Base-by-base conservation (phyloP, 2,888 invertebrate species). In the Cosmorhoe ocellata region DNA sequence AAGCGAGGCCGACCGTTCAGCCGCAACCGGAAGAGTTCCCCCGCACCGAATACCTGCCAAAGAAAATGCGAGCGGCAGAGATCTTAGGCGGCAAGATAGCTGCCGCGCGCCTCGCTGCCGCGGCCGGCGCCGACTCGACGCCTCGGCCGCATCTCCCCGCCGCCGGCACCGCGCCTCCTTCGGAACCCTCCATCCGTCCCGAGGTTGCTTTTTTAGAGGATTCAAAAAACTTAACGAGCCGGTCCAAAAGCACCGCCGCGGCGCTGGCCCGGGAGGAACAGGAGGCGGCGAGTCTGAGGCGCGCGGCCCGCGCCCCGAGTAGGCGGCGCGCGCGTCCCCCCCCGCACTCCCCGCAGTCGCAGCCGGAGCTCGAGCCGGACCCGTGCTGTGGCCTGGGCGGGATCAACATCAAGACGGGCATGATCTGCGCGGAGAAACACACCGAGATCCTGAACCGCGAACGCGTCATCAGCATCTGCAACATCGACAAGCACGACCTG, bases 401-500 rank as follows among this genome's bases (percentile, higher is more conserved):
- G 64, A 90, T 82, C 70, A 88, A 74, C 67, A 81, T 82, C 58
- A 76, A 74, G 58, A 84, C 84, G 32, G 88, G 82, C 50, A 76
- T 89, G 69, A 90, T 90, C 56, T 90, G 91, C 71, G 84, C 81
- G 65, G 89, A 90, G 67, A 85, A 81, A 61, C 90, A 90, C 69
- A 76, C 90, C 0, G 91, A 90, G 70, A 92, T 93, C 24, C 76
- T 93, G 42, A 92, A 92, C 61, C 86, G 94, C 42, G 94, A 94
- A 74, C 91, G 94, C 39, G 93, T 94, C 22, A 93, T 94, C 64
- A 94, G 94, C 76, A 93, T 95, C 64, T 94, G 94, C 72, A 94
- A 94, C 64, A 93, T 95, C 71, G 95, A 95, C 76, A 94, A 95
- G 66, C 95, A 96, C 79, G 95, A 94, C 57, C 84, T 96, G 58